These are phyloP conservation scores for Neoscelio sp. DNA, from an alignment of 2,888 invertebrate genomes.

Conservation along the genomic window DNA sequence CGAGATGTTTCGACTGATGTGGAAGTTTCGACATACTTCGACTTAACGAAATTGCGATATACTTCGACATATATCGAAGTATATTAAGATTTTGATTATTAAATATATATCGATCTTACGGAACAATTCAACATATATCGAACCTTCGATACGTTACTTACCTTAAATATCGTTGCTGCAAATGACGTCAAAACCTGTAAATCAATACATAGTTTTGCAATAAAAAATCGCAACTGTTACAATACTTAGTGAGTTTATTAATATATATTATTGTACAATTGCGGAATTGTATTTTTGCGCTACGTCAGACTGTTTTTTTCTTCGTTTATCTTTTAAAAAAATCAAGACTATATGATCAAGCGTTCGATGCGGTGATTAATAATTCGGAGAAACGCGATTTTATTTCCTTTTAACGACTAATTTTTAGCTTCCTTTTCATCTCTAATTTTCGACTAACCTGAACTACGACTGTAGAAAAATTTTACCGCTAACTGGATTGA, in stretches of 20 bases:
- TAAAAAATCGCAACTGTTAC: neutral
- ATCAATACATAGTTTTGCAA: too few species aligned
- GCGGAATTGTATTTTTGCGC: slow-evolving; percentile 28
- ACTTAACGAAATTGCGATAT: too few species aligned
- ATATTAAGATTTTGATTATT: too few species aligned
- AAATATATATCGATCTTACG: too few species aligned
- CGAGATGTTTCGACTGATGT: too few species aligned
- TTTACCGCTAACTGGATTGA: slow-evolving; percentile 14
- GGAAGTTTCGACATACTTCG: too few species aligned
- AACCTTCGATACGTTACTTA: too few species aligned
- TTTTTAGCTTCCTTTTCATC: neutral
- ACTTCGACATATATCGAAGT: too few species aligned
- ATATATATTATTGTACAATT: slow-evolving; percentile 28
- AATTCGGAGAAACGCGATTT: slow-evolving; percentile 6
- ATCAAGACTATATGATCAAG: slow-evolving; percentile 20
- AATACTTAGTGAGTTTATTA: slow-evolving; percentile 24
- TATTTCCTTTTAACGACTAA: neutral
- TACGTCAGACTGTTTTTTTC: slow-evolving; percentile 23
- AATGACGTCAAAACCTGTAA: too few species aligned
- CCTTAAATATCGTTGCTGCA: too few species aligned
- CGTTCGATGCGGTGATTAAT: slow-evolving; percentile 13
- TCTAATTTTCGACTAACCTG: slow-evolving; percentile 22
- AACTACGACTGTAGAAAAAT: slow-evolving; percentile 33
- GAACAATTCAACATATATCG: too few species aligned
- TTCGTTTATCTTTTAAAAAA: slow-evolving; percentile 8